Evolutionary conservation across 2,888 invertebrate species (phyloP).

Genomic region (Metalampra italica): DNA sequence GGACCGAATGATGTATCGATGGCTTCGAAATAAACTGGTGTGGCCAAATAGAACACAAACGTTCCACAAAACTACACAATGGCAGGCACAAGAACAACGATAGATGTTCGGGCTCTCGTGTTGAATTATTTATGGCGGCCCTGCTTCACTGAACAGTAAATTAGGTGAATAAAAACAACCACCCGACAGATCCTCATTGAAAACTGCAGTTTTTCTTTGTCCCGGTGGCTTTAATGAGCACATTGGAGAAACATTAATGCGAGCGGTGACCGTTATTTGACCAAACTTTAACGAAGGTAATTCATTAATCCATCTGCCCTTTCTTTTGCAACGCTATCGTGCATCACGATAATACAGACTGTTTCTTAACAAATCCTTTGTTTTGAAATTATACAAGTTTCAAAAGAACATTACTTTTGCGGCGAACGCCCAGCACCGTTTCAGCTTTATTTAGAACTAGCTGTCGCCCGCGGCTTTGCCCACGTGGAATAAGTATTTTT

Average conservation of each 20-base stretch:
- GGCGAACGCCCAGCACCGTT: too few species aligned
- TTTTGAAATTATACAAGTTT: conserved; percentile 9
- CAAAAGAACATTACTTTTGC: neutral
- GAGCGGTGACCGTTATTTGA: conserved; percentile 34
- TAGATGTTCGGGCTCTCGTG: conserved; percentile 44
- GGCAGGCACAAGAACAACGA: conserved; percentile 53
- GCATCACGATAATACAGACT: conserved; percentile 13
- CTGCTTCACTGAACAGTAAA: conserved; percentile 59
- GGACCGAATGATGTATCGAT: conserved; percentile 20
- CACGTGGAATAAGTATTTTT: too few species aligned
- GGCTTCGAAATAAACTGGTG: conserved; percentile 19
- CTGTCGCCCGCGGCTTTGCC: too few species aligned
- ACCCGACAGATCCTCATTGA: conserved; percentile 44
- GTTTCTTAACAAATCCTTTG: conserved; percentile 9
- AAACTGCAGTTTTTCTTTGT: conserved; percentile 48
- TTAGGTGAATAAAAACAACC: conserved; percentile 58
- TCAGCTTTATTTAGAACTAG: neutral
- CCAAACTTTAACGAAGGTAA: conserved; percentile 29
- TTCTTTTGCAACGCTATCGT: conserved; percentile 18
- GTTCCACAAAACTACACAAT: conserved; percentile 47
- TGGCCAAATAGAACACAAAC: conserved; percentile 31
- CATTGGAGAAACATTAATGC: conserved; percentile 28
- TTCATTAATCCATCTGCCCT: conserved; percentile 25
- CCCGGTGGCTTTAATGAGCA: conserved; percentile 30
- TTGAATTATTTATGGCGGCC: conserved; percentile 71